Percentiles rank a stretch among this genome's conserved stretches.
Conservation (phyloP, 2,113 vertebrate genomes). For the Tragelaphus buxtoni region DNA sequence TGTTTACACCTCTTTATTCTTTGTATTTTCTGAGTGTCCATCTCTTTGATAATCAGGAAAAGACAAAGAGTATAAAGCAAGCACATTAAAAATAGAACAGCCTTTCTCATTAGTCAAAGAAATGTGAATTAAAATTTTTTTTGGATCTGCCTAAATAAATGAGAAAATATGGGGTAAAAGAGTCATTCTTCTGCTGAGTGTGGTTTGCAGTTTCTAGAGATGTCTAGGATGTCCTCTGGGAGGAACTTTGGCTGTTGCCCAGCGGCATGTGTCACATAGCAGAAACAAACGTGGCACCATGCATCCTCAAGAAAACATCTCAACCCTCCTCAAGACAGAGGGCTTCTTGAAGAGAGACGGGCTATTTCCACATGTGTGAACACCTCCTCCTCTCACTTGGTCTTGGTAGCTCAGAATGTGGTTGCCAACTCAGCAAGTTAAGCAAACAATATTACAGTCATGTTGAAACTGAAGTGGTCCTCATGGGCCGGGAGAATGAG, state of each 20-base stretch:
- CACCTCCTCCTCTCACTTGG: neutral
- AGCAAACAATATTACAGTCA: neutral
- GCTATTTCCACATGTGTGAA: neutral
- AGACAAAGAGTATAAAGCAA: neutral
- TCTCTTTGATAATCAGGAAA: neutral
- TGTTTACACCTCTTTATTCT: neutral
- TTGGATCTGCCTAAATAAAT: neutral
- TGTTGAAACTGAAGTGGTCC: neutral
- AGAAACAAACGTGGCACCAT: neutral
- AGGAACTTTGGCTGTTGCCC: neutral
- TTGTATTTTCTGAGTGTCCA: neutral
- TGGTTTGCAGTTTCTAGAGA: neutral
- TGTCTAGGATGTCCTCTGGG: neutral
- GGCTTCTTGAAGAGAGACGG: neutral
- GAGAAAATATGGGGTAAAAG: neutral
- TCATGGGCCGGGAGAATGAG: neutral
- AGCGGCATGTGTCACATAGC: fast-evolving
- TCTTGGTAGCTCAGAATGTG: neutral
- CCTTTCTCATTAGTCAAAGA: neutral
- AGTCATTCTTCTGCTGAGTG: neutral
- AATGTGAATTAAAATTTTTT: neutral
- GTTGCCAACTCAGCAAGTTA: neutral
- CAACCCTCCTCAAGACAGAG: neutral
- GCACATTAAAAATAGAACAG: neutral
- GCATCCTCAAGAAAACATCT: neutral